phyloP scores from a whole-genome alignment of 2,797 vertebrate species.

The Diglossa cyanea region DNA sequence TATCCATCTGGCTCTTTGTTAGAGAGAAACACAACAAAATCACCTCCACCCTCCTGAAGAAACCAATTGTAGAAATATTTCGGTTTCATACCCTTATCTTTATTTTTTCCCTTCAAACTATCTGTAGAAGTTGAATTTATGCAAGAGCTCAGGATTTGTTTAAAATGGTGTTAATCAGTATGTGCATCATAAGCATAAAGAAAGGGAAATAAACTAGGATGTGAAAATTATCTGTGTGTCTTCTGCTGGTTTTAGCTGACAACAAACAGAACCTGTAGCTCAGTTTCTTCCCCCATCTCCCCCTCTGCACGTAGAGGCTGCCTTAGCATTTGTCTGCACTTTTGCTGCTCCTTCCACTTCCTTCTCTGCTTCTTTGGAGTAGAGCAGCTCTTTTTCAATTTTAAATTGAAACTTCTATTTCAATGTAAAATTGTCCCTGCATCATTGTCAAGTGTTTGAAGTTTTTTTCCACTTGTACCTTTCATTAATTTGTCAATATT shows the following conservation, averaged over 20 bases:
- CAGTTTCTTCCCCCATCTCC: background rate
- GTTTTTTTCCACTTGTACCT: background rate
- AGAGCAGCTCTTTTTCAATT: background rate
- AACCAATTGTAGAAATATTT: background rate
- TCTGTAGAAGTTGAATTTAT: background rate
- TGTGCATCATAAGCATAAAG: background rate
- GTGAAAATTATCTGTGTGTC: background rate
- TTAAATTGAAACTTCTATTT: background rate
- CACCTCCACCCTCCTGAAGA: background rate
- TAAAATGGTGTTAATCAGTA: background rate
- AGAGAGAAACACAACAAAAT: background rate
- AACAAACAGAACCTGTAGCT: conserved; percentile 40
- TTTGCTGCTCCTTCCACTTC: background rate
- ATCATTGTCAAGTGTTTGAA: background rate
- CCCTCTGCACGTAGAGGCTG: background rate
- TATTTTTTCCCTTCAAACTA: background rate
- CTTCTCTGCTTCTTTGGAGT: background rate
- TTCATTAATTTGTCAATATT: background rate
- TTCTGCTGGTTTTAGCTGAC: conserved; percentile 1
- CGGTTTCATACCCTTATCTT: background rate
- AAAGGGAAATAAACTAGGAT: conserved; percentile 9
- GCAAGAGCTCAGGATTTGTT: background rate
- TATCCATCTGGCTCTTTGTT: background rate
- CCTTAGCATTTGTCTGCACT: background rate
- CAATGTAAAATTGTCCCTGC: background rate